These are phyloP conservation scores for Drosophila anceps DNA, from an alignment of 2,888 invertebrate genomes.

Conservation along the genomic window DNA sequence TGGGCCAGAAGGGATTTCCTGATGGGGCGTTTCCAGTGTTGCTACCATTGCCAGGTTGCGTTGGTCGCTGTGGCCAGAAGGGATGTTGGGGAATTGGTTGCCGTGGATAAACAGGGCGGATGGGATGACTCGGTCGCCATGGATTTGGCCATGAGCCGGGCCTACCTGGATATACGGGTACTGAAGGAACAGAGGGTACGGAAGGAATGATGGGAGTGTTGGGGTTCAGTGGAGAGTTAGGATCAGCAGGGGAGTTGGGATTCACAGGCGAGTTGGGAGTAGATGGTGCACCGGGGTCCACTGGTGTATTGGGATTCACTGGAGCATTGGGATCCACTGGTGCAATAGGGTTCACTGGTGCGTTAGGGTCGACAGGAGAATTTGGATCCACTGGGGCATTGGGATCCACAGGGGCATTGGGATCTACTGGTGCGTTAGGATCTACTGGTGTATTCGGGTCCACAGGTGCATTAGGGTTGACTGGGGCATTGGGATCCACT, in stretches of 20 bases:
- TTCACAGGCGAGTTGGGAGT: conserved; percentile 16
- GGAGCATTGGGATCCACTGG: conserved; percentile 19
- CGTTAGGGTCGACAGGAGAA: neutral
- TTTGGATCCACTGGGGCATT: conserved; percentile 6
- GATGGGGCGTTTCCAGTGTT: conserved; percentile 30
- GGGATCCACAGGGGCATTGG: rapidly evolving
- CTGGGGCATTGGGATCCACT: neutral
- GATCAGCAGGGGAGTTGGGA: conserved; percentile 6
- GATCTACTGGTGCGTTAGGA: neutral
- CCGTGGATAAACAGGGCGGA: neutral
- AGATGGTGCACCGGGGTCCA: neutral
- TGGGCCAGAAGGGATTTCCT: conserved; percentile 56
- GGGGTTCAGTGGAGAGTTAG: conserved; percentile 20
- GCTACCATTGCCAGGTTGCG: conserved; percentile 23
- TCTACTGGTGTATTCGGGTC: conserved; percentile 1
- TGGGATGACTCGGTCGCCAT: conserved; percentile 37
- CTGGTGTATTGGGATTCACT: conserved; percentile 17
- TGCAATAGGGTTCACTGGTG: conserved; percentile 11
- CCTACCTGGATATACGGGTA: conserved; percentile 27
- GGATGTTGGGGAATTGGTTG: conserved; percentile 42
- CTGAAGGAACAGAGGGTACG: conserved; percentile 42
- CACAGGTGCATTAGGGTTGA: neutral
- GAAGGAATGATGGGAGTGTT: conserved; percentile 9
- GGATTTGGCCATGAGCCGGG: conserved; percentile 47
- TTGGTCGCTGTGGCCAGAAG: conserved; percentile 43